These are phyloP conservation scores for Drosophila emarginata DNA, from an alignment of 2,888 invertebrate genomes.

Conservation along the genomic window DNA sequence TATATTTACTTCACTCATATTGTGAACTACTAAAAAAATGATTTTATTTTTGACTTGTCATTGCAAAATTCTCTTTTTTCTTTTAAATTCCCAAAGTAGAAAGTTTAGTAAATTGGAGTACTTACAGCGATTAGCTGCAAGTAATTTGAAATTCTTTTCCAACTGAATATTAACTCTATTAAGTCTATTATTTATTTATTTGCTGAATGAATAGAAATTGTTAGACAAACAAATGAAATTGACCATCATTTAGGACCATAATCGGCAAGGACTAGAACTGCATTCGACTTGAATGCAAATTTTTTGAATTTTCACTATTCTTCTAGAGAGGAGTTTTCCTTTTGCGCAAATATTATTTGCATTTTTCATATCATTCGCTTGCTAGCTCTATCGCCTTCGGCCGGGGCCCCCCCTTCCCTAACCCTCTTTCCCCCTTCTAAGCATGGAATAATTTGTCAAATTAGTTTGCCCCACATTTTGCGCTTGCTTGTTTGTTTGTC, in stretches of 20 bases:
- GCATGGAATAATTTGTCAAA: conserved; percentile 1
- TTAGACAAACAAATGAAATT: not conserved
- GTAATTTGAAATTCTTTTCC: too few species aligned
- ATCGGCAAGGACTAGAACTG: not conserved
- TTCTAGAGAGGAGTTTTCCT: not conserved
- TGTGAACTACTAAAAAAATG: too few species aligned
- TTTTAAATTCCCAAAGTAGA: too few species aligned
- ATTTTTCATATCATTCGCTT: not conserved
- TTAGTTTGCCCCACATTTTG: conserved; percentile 9
- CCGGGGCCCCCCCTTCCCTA: not conserved
- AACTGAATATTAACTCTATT: too few species aligned
- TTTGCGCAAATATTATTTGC: not conserved
- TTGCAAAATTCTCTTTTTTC: too few species aligned
- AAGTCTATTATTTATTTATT: too few species aligned
- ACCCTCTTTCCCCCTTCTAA: not conserved
- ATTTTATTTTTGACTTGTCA: too few species aligned
- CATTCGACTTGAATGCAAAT: not conserved
- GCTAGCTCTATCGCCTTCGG: too few species aligned
- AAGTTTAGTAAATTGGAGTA: too few species aligned
- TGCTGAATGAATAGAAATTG: too few species aligned
- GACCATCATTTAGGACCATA: not conserved
- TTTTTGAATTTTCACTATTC: not conserved
- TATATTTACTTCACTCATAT: too few species aligned
- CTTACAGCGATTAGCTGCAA: too few species aligned
- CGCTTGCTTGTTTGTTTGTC: conserved; percentile 4